These are phyloP conservation scores for Mus minutoides DNA, from an alignment of 2,797 vertebrate species.

Conservation along the genomic window DNA sequence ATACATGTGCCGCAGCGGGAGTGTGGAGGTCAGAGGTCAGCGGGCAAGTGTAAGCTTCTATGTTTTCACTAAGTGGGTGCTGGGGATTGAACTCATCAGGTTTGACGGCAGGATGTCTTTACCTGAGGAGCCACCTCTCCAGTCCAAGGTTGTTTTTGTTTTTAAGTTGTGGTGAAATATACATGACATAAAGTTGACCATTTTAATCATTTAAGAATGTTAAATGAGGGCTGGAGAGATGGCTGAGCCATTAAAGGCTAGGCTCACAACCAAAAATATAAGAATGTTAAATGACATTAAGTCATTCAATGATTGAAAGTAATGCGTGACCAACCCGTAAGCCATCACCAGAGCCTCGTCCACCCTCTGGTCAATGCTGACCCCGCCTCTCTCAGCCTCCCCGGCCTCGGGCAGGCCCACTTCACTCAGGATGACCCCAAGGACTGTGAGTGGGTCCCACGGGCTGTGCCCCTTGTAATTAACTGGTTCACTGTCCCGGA, in stretches of 20 bases:
- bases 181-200: neutral
- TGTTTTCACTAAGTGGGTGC: too few relatives aligned
- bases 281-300: too few relatives aligned
- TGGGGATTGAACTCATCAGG: neutral
- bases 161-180: neutral
- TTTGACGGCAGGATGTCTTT: neutral
- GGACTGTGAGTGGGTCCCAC: neutral
- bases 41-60: too few relatives aligned
- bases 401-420: neutral
- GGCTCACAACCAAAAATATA: too few relatives aligned
- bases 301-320: neutral
- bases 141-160: neutral
- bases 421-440: neutral
- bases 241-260: too few relatives aligned
- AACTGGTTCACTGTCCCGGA: neutral
- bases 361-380: too few relatives aligned
- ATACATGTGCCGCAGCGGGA: too few relatives aligned
- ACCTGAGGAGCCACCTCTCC: neutral
- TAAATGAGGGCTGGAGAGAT: too few relatives aligned
- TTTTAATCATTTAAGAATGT: neutral
- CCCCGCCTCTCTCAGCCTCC: too few relatives aligned
- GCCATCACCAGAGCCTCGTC: too few relatives aligned
- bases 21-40: too few relatives aligned
- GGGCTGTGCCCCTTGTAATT: neutral
- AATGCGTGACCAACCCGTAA: neutral